Conservation (phyloP, 30 jellyfish, hydroid and myxozoan species). For the Pseudorhiza aurosa region DNA sequence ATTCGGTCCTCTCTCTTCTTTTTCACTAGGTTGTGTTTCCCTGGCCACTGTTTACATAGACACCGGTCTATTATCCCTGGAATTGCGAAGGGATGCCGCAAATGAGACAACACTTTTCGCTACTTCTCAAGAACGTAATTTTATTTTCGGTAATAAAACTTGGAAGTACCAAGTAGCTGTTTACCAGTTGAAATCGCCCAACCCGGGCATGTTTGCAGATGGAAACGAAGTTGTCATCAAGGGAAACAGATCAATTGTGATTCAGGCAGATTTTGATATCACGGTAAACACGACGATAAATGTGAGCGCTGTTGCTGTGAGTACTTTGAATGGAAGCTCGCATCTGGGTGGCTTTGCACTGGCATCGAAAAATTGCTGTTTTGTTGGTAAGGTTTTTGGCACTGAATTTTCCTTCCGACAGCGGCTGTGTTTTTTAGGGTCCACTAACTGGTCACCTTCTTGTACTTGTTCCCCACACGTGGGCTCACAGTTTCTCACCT, state of each 20-base stretch:
- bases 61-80: too few relatives aligned
- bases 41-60: too few relatives aligned
- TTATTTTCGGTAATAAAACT: neutral
- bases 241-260: constrained; percentile 27
- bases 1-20: too few relatives aligned
- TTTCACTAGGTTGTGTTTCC: too few relatives aligned
- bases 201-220: constrained; percentile 1
- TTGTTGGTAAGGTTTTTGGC: constrained; percentile 66
- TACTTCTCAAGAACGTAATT: neutral
- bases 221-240: constrained; percentile 3
- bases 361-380: constrained; percentile 36
- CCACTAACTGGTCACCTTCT: too few relatives aligned
- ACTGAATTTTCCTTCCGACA: too few relatives aligned
- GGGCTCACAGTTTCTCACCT: too few relatives aligned
- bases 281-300: constrained; percentile 24
- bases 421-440: too few relatives aligned
- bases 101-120: too few relatives aligned
- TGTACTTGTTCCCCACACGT: too few relatives aligned
- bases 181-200: neutral
- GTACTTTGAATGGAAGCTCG: too few relatives aligned
- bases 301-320: constrained; percentile 21
- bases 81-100: too few relatives aligned
- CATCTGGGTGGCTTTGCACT: constrained; percentile 48
- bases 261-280: neutral
- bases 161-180: constrained; percentile 19